Evolutionary conservation across 1,140 invertebrate genomes (phyloP).

Genomic region (Anadara kagoshimensis): DNA sequence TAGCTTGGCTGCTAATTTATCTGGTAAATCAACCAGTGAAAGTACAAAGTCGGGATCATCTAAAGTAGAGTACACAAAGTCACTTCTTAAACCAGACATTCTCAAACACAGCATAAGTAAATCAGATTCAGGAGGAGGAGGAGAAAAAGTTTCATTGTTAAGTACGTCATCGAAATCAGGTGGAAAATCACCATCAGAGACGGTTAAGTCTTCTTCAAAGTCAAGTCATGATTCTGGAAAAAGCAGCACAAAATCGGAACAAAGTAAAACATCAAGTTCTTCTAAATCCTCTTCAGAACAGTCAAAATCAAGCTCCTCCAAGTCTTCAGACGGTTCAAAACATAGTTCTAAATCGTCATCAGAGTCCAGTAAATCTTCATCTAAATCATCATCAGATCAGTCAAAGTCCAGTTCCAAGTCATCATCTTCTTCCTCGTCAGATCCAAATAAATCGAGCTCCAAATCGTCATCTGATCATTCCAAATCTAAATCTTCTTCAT

Average conservation of each 20-base stretch:
- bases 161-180: neutral
- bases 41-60: constrained; percentile 48
- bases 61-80: constrained; percentile 40
- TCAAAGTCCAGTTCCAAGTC: constrained; percentile 31
- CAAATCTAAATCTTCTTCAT: neutral
- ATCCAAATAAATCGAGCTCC: constrained; percentile 21
- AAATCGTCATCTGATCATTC: too few species aligned
- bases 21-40: constrained; percentile 60
- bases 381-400: constrained; percentile 21
- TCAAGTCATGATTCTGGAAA: neutral
- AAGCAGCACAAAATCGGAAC: too few species aligned
- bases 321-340: too few species aligned
- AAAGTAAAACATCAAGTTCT: too few species aligned
- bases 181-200: constrained; percentile 2
- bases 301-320: too few species aligned
- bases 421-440: constrained; percentile 5
- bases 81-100: constrained; percentile 15
- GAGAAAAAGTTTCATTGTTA: constrained; percentile 8
- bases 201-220: neutral
- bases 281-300: too few species aligned
- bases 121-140: neutral
- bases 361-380: constrained; percentile 11
- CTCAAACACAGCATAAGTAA: neutral
- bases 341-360: neutral
- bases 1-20: constrained; percentile 73